Conservation (phyloP, 2,888 invertebrate genomes). For the Vesta saturnalis region DNA sequence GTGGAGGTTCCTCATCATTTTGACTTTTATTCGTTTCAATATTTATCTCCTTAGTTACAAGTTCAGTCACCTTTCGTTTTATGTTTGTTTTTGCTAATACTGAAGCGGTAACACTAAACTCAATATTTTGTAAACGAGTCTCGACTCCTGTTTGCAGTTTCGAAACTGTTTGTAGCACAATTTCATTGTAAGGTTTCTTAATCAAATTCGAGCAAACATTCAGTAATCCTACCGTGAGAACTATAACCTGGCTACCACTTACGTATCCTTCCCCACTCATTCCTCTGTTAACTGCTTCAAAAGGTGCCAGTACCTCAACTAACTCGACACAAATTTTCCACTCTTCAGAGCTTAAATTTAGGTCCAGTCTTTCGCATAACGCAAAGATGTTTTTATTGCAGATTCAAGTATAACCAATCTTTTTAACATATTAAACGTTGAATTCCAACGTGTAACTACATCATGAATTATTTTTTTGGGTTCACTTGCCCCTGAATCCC, state of each 20-base stretch:
- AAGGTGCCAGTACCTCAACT: neutral
- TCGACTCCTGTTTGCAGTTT: no score
- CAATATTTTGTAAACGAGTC: no score
- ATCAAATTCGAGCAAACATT: neutral
- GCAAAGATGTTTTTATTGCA: no score
- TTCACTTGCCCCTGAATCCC: neutral
- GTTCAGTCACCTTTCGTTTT: no score
- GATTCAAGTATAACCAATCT: neutral
- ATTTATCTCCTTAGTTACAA: no score
- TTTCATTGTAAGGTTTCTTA: neutral
- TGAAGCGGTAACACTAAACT: no score
- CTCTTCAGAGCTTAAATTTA: neutral
- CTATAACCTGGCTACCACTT: neutral
- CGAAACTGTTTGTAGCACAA: no score
- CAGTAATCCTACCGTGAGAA: neutral
- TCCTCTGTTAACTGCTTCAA: neutral
- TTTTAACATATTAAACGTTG: neutral
- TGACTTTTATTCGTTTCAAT: no score
- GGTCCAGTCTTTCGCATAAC: neutral
- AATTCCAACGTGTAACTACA: neutral
- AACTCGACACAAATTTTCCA: neutral
- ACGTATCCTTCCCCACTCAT: neutral
- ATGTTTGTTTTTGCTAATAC: no score
- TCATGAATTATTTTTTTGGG: neutral
- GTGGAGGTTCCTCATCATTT: no score